Base-by-base conservation (phyloP, 2,888 invertebrate genomes). In the Pantelozetes paolii region DNA sequence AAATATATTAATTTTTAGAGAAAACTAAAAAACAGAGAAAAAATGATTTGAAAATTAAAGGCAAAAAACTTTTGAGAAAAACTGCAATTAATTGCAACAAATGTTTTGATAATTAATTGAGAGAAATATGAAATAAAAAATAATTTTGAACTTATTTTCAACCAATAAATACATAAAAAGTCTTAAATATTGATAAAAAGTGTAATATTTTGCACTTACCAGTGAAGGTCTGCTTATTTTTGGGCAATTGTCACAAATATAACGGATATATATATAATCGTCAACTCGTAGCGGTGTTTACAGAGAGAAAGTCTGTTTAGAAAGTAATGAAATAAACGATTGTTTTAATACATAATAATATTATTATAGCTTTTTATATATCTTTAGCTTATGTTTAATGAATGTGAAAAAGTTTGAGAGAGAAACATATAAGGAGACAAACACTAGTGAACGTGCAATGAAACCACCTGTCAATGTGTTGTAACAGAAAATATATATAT, bases 391-490 rank as follows among this genome's bases (percentile, higher is more conserved):
- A 23, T 20, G 15, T 13, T 9, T 8, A 26, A 57, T 2, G 6
- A 57, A 23, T 8, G 6, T 36, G 26, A 57, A 57, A n/a, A n/a
- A n/a, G n/a, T n/a, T n/a, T n/a, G n/a, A 23, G 26, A 57, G 57
- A 57, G 28, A 57, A n/a, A n/a, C n/a, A 57, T 57, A 57, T 57
- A 57, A 57, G 57, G 57, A 57, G 57, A 57, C n/a, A 20, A 20
- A 15, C n/a, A 48, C 15, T 48, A 18, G 3, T 15, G 57, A 57
- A 26, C 57, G 57, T 57, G 57, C 57, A 23, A 57, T 57, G 57
- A 57, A 57, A 57, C 57, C 57, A 57, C 57, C 57, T 57, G 57
- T 57, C 57, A 57, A 57, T 57, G 26, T 57, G 57, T 57, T 57
- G 57, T 57, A 57, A 57, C 57, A 57, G 57, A 57, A 48, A 48